Conservation (phyloP, 2,888 invertebrate genomes). For the Coleophora deauratella region DNA sequence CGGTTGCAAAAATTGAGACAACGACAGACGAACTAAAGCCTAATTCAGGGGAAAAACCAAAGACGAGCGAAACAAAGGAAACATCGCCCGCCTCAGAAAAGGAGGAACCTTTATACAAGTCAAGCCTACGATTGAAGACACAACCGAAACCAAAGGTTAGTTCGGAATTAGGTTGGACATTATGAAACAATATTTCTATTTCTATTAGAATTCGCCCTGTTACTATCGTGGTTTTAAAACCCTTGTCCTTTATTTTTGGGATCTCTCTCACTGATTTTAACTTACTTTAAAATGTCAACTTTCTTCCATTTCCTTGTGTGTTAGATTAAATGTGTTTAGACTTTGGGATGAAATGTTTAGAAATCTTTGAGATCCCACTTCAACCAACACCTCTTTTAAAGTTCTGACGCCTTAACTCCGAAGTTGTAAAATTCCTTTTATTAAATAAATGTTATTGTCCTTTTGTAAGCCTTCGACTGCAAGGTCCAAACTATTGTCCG, state of each 20-base stretch:
- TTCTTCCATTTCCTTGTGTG: background rate
- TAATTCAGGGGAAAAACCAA: constrained; percentile 42
- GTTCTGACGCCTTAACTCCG: too few species aligned
- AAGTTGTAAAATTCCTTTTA: constrained; percentile 30
- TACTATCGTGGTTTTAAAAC: constrained; percentile 34
- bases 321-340: background rate
- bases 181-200: constrained; percentile 26
- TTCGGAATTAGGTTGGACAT: constrained; percentile 31
- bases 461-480: constrained; percentile 61
- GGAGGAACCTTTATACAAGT: constrained; percentile 67
- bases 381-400: too few species aligned
- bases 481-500: constrained; percentile 67
- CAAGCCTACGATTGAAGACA: constrained; percentile 56
- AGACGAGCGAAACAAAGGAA: constrained; percentile 27
- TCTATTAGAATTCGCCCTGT: constrained; percentile 51
- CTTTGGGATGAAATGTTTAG: background rate
- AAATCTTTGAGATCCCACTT: background rate
- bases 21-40: constrained; percentile 67
- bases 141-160: constrained; percentile 62
- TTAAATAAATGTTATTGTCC: constrained; percentile 55
- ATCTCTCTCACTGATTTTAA: constrained; percentile 6
- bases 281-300: background rate
- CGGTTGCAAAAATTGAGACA: constrained; percentile 63
- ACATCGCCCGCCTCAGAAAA: constrained; percentile 49
- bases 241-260: constrained; percentile 20